phyloP scores from a whole-genome alignment of 2,888 invertebrate genomes.

The Eumerus sabulonum region DNA sequence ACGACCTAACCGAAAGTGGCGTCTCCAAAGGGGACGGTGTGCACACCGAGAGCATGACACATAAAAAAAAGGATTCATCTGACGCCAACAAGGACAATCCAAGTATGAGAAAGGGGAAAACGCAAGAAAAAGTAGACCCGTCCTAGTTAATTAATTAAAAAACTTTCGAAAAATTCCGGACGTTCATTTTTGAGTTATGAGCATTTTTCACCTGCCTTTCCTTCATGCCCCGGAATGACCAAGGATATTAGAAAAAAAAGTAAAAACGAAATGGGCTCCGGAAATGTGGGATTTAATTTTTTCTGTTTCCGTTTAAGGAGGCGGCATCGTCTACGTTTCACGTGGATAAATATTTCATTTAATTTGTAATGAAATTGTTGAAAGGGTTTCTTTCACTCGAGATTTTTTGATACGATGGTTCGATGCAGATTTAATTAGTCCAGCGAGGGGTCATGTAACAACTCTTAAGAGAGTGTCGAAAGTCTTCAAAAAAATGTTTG shows the following conservation, averaged over 20 bases:
- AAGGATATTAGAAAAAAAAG: conserved; percentile 2
- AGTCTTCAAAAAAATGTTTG: neutral
- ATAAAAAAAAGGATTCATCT: conserved; percentile 29
- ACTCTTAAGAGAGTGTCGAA: conserved; percentile 35
- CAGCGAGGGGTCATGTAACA: conserved; percentile 14
- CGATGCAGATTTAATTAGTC: conserved; percentile 53
- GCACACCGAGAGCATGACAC: too few relatives aligned
- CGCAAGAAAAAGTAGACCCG: conserved; percentile 28
- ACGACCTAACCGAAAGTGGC: conserved; percentile 35
- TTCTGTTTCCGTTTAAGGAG: conserved; percentile 1
- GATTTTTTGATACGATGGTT: neutral
- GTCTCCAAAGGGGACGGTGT: neutral
- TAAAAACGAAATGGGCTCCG: neutral
- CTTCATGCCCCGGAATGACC: neutral
- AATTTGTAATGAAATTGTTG: conserved; percentile 61
- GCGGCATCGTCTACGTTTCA: conserved; percentile 9
- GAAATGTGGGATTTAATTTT: conserved; percentile 31
- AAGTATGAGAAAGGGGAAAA: conserved; percentile 17
- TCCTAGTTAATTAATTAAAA: conserved; percentile 69
- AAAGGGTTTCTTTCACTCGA: conserved; percentile 36
- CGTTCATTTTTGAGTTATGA: conserved; percentile 63
- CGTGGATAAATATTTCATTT: conserved; percentile 57
- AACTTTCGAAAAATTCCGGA: conserved; percentile 60
- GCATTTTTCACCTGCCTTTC: conserved; percentile 21
- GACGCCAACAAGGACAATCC: neutral